Evolutionary conservation across 2,888 invertebrate genomes (phyloP), one percentile per base, ranked within the genome.

Genomic region (Melinaea menophilus): DNA sequence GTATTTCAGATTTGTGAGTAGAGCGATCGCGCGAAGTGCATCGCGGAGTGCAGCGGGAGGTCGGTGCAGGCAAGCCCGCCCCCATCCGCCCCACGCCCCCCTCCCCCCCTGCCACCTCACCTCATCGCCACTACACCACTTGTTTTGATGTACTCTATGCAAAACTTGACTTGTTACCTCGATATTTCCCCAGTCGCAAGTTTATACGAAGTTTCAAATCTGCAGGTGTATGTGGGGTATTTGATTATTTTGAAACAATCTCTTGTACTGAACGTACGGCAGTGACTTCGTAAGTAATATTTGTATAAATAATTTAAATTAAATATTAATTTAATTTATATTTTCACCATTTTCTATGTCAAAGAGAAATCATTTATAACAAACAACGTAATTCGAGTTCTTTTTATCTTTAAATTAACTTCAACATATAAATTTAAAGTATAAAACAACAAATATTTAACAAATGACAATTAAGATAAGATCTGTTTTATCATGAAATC

Each of bases 141-240:
- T 86, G 88, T 89, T 90, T 88, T 89, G 88, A 89, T 87, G 87
- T 88, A 88, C 80, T 81, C 84, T 86, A 86, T 85, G 86, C 86
- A 84, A 86, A 88, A 87, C 86, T 83, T 71, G 72, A 68, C 79
- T 67, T 69, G 70, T 66, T 64, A 64, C 67, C 69, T 71, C 66
- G 66, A 65, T 67, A 72, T 72, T 69, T 68, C 71, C 67, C 66
- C 67, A 64, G 66, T 70, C 62, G 61, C 67, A 67, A 64, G 63
- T 69, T 70, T 62, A 64, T 67, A 59, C 55, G 37, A 35, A 67
- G 60, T 68, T 69, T 58, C 47, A 58, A 58, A 45, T 63, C 61
- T 58, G 66, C 65, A 66, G 62, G 62, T 57, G 60, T 64, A 65
- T 45, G 62, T 59, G 13, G 46, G 62, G 9, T 62, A 13, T 31